phyloP scores from a whole-genome alignment of 2,888 invertebrate genomes.

The Camptogramma bilineatum region DNA sequence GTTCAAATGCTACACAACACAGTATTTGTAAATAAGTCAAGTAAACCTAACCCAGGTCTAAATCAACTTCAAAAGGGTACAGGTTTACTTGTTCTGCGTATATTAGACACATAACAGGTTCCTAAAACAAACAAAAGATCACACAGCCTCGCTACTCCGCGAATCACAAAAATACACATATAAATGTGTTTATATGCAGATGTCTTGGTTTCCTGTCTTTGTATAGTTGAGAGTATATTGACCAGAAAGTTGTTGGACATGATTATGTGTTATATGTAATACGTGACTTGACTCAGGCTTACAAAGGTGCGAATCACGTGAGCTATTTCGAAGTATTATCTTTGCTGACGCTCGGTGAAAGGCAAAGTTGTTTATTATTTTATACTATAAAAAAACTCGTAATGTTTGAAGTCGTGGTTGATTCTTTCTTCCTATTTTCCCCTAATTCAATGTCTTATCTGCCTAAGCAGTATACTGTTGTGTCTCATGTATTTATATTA shows the following conservation, averaged over 20 bases:
- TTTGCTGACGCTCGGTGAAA: not conserved
- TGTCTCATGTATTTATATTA: slow-evolving; percentile 4
- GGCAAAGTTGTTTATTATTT: not conserved
- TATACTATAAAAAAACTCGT: no score
- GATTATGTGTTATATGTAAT: slow-evolving; percentile 45
- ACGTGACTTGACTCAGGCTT: slow-evolving; percentile 66
- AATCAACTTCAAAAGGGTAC: slow-evolving; percentile 22
- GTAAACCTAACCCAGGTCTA: not conserved
- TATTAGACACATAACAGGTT: slow-evolving; percentile 29
- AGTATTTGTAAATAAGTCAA: slow-evolving; percentile 1
- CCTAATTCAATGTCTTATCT: not conserved
- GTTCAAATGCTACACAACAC: not conserved
- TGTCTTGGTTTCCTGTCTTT: slow-evolving; percentile 48
- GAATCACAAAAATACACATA: slow-evolving; percentile 30
- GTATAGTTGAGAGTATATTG: slow-evolving; percentile 41
- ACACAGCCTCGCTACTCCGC: slow-evolving; percentile 35
- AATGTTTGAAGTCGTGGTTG: not conserved
- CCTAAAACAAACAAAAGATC: slow-evolving; percentile 32
- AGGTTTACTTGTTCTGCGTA: slow-evolving; percentile 22
- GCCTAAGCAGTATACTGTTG: not conserved
- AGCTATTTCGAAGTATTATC: slow-evolving; percentile 4
- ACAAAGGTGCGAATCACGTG: slow-evolving; percentile 27
- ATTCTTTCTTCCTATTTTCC: not conserved
- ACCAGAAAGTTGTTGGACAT: slow-evolving; percentile 10
- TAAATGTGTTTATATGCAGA: slow-evolving; percentile 14